Percentiles rank a stretch among this genome's conserved stretches.
Conservation (phyloP, 2,797 vertebrate species). For the Lepidocolaptes lacrymiger region DNA sequence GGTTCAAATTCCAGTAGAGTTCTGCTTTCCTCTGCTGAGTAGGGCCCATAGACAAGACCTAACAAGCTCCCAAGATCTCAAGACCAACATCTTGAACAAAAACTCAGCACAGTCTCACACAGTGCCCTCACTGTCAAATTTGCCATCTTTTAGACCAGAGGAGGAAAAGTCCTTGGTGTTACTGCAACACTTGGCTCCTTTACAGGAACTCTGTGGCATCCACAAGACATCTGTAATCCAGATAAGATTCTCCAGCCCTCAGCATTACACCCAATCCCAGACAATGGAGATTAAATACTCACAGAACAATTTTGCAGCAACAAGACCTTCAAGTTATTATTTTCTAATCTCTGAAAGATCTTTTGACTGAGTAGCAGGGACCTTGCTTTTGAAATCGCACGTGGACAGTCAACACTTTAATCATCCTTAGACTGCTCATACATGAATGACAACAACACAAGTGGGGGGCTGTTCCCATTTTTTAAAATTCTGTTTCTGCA, state of each 20-base stretch:
- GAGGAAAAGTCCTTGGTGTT: not conserved
- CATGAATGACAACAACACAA: not conserved
- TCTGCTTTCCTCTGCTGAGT: not conserved
- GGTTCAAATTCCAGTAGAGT: not conserved
- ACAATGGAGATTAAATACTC: not conserved
- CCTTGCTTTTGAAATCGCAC: not conserved
- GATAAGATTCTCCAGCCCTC: not conserved
- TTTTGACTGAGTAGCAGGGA: not conserved
- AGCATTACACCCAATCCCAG: not conserved
- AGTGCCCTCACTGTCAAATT: not conserved
- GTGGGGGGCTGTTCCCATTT: not conserved
- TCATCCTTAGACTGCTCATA: not conserved
- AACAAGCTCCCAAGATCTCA: not conserved
- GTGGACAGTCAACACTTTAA: not conserved
- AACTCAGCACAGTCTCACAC: not conserved
- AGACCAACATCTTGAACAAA: not conserved
- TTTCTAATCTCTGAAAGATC: not conserved
- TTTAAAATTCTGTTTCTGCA: not conserved
- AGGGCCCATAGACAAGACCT: not conserved
- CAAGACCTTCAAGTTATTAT: not conserved
- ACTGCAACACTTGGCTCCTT: not conserved
- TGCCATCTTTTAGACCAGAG: not conserved
- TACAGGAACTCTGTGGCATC: not conserved
- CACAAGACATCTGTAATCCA: not conserved
- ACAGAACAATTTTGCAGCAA: not conserved